Evolutionary conservation across 1,140 invertebrate genomes (phyloP), one percentile per base, ranked within the genome.

Genomic region (Pseudomyrmex cubaensis): DNA sequence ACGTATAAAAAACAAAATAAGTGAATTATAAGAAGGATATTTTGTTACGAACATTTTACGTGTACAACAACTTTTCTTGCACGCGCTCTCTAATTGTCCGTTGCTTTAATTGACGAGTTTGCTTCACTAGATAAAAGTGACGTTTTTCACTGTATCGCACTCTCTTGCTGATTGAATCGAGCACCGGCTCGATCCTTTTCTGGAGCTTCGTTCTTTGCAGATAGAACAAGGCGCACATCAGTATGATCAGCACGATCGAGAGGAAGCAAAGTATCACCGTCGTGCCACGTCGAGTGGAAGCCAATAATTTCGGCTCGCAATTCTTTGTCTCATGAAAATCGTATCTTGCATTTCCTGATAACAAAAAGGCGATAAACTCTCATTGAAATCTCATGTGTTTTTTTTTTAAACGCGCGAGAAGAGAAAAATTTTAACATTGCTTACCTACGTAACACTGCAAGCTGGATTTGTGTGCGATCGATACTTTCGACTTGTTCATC

Each of bases 131-230:
- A 64, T 25, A 15, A 17, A 50, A 44, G 35, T 9, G 9, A 72
- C 35, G n/a, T 57, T 59, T 63, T 50, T 63, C 13, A 72, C 59
- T 97, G 86, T 97, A 97, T 82, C 97, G 96, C 20, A 97, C 96
- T 90, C 97, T 96, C 91, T 96, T 95, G 48, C 96, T 95, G 52
- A 97, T 95, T 80, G 95, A 95, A 78, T 96, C 95, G 66, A 97
- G 93, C 44, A 70, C 54, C 1, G 97, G 96, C n/a, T 92, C 94
- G n/a, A 96, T 93, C 91, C 95, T 95, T 64, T 94, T 95, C 83
- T 94, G 94, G 35, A 97, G 91, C 85, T 94, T 95, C 75, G 95
- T 94, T 75, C 95, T 94, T 88, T 96, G 96, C 15, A 96, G 91
- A 85, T 97, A 97, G 12, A 95, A 93, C 76, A 96, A 93, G 46